These are phyloP conservation scores for Ptilorrhoa leucosticta DNA, from an alignment of 2,113 vertebrate genomes.

Conservation along the genomic window DNA sequence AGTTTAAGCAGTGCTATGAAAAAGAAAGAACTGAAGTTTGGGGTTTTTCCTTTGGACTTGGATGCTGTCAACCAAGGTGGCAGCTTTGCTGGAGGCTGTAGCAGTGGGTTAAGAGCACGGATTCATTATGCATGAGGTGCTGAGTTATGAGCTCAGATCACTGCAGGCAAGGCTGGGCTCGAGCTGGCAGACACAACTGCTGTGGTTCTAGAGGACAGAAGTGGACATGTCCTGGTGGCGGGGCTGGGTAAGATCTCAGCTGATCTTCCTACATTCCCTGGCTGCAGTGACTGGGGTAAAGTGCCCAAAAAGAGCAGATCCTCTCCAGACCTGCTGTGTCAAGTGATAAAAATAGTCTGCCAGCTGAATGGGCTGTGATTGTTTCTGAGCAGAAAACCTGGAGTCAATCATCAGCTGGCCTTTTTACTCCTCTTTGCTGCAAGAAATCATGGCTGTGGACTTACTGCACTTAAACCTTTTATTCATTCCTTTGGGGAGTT, in stretches of 20 bases:
- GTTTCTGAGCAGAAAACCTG: background rate
- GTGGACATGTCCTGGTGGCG: background rate
- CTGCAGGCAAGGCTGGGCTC: background rate
- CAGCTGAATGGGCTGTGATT: background rate
- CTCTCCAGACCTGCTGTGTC: background rate
- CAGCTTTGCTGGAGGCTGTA: constrained; percentile 31
- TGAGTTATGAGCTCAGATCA: constrained; percentile 12
- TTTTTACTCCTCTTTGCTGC: background rate
- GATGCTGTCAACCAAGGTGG: background rate
- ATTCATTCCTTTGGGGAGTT: background rate
- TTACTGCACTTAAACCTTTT: background rate
- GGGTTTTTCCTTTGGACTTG: background rate
- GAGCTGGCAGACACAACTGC: background rate
- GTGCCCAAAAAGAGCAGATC: background rate
- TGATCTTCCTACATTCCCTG: background rate
- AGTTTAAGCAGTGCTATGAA: background rate
- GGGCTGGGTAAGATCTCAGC: background rate
- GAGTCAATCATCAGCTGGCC: background rate
- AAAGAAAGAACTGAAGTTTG: background rate
- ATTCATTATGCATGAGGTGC: constrained; percentile 30
- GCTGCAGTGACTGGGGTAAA: background rate
- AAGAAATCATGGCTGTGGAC: background rate
- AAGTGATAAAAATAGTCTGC: background rate
- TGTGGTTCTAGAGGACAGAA: background rate
- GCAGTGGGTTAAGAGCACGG: background rate